Conservation (phyloP, 2,113 vertebrate genomes). For the Myocastor coypus region DNA sequence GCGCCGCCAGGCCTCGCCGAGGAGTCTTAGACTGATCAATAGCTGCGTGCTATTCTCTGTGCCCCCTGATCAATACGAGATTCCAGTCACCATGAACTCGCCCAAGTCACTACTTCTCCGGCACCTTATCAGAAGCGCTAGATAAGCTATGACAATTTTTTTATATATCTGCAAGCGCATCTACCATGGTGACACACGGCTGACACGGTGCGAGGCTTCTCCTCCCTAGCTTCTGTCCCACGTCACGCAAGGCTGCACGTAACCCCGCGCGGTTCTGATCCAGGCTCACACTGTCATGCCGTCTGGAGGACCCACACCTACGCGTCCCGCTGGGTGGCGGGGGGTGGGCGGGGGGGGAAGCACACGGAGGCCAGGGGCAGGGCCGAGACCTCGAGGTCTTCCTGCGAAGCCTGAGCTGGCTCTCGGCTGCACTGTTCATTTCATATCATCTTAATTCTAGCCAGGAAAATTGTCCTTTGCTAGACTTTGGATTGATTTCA, state of each 20-base stretch:
- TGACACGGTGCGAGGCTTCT: neutral
- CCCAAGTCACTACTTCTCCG: neutral
- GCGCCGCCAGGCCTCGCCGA: neutral
- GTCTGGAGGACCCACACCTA: neutral
- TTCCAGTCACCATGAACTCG: conserved; percentile 62
- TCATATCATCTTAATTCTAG: conserved; percentile 48
- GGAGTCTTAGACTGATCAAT: conserved; percentile 63
- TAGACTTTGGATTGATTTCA: conserved; percentile 65
- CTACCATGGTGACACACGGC: conserved; percentile 63
- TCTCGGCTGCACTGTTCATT: conserved; percentile 52
- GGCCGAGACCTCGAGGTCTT: neutral
- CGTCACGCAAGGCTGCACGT: neutral
- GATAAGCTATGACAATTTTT: conserved; percentile 63
- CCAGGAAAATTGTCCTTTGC: conserved; percentile 71
- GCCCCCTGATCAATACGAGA: conserved; percentile 63
- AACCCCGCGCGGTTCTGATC: neutral
- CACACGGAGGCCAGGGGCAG: neutral
- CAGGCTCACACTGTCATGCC: neutral
- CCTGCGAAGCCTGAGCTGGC: neutral
- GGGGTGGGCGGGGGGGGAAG: neutral
- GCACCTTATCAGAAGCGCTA: conserved; percentile 62
- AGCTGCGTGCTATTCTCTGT: neutral
- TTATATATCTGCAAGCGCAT: conserved; percentile 40
- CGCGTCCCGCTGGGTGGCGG: neutral
- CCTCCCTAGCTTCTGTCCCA: neutral